Evolutionary conservation across 2,888 invertebrate genomes (phyloP).

Genomic region (Drosophila neutralis): DNA sequence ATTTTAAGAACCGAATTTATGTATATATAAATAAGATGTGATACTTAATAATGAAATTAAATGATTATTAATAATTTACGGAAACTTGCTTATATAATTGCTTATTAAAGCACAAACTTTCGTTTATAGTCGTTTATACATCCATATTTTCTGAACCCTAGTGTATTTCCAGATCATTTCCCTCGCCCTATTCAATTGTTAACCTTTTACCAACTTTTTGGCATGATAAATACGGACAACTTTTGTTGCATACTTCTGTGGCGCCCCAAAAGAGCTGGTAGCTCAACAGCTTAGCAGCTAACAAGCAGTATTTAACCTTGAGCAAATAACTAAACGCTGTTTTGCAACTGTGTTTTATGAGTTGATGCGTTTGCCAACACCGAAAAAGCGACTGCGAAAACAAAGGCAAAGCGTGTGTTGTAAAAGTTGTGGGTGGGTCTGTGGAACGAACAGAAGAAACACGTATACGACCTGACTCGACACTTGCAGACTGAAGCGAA

Average conservation of each 20-base stretch:
- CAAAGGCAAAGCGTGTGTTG: slow-evolving; percentile 28
- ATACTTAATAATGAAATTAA: background rate
- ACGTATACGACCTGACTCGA: slow-evolving; percentile 77
- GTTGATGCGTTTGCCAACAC: slow-evolving; percentile 69
- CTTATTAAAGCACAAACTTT: background rate
- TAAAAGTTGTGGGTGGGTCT: slow-evolving; percentile 7
- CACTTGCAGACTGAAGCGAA: slow-evolving; percentile 46
- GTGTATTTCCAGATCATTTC: background rate
- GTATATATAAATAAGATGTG: background rate
- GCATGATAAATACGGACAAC: slow-evolving; percentile 7
- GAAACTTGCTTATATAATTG: background rate
- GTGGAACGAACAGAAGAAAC: slow-evolving; percentile 39
- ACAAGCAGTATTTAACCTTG: slow-evolving; percentile 33
- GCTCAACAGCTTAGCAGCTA: slow-evolving; percentile 12
- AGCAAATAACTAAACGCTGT: slow-evolving; percentile 54
- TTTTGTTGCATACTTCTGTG: slow-evolving; percentile 56
- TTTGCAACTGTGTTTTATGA: slow-evolving; percentile 66
- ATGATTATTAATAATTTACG: background rate
- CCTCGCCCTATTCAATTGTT: slow-evolving; percentile 7
- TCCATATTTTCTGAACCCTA: background rate
- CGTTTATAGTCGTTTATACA: background rate
- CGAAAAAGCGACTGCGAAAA: slow-evolving; percentile 30
- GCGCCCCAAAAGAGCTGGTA: background rate
- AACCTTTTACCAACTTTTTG: slow-evolving; percentile 11
- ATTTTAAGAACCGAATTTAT: background rate